Evolutionary conservation across 2,888 invertebrate species (phyloP).

Genomic region (Sarcophaga variegata): DNA sequence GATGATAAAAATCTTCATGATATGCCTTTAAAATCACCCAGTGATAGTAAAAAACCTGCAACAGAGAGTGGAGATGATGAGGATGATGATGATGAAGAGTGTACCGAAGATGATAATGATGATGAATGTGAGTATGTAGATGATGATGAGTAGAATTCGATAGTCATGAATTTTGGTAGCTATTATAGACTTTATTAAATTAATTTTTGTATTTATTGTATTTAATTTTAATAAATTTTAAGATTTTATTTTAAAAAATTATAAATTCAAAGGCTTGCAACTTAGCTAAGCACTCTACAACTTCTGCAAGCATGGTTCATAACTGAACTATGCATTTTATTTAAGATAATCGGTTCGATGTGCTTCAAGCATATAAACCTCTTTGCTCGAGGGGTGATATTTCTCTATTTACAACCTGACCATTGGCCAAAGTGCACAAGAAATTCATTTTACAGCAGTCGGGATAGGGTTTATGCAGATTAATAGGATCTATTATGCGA

Average conservation of each 20-base stretch:
- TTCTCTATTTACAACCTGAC: slow-evolving; percentile 60
- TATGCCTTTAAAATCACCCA: slow-evolving; percentile 8
- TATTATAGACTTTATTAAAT: not conserved
- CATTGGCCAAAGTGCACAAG: slow-evolving; percentile 67
- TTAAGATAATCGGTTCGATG: not conserved
- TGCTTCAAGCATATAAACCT: slow-evolving; percentile 59
- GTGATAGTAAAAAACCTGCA: slow-evolving; percentile 30
- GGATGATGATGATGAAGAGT: slow-evolving; percentile 70
- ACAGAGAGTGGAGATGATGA: slow-evolving; percentile 18
- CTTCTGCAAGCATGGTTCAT: no score
- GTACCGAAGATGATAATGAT: slow-evolving; percentile 66
- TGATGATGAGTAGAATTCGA: slow-evolving; percentile 64
- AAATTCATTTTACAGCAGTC: slow-evolving; percentile 74
- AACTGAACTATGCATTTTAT: no score
- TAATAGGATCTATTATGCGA: slow-evolving; percentile 65
- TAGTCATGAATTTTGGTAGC: not conserved
- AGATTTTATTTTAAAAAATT: not conserved
- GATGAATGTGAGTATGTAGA: slow-evolving; percentile 67
- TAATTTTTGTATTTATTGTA: not conserved
- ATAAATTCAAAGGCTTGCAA: not conserved
- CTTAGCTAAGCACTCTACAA: not conserved
- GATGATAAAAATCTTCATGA: slow-evolving; percentile 53
- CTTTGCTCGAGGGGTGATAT: slow-evolving; percentile 64
- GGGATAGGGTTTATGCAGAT: slow-evolving; percentile 71
- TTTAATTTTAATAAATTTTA: not conserved